A percentile compares a stretch with the other conserved stretches of the same genome.
phyloP scores from a whole-genome alignment of 2,113 vertebrate genomes.

The Ellobius talpinus region DNA sequence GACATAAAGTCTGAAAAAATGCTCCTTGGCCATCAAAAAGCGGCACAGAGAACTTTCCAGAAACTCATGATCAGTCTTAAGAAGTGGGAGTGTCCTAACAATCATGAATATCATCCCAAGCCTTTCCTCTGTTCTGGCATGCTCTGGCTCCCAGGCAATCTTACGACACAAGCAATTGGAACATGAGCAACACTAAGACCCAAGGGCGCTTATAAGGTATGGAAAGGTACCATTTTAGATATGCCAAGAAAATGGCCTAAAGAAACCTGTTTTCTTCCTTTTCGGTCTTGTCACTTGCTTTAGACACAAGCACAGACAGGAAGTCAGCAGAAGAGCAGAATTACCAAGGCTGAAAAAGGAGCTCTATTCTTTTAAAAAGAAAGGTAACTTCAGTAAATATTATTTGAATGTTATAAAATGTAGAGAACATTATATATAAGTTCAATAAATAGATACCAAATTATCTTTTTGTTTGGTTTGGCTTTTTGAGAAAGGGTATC shows the following conservation, averaged over 20 bases:
- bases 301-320: not conserved
- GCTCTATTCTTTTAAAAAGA: not conserved
- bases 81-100: not conserved
- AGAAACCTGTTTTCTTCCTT: not conserved
- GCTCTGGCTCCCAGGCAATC: not conserved
- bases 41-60: not conserved
- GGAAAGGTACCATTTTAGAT: not conserved
- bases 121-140: not conserved
- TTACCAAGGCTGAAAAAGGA: not conserved
- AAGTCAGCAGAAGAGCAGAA: not conserved
- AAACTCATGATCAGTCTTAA: not conserved
- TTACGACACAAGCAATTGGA: not conserved
- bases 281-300: not conserved
- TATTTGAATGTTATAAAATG: not conserved
- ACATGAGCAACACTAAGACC: not conserved
- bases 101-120: not conserved
- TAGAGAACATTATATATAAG: not conserved
- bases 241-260: not conserved
- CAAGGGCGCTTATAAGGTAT: not conserved
- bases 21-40: no score
- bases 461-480: not conserved
- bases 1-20: not conserved
- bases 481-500: no score
- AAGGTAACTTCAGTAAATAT: not conserved
- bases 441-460: not conserved